Conservation (phyloP, 2,888 invertebrate genomes). For the Mellilla xanthometata region DNA sequence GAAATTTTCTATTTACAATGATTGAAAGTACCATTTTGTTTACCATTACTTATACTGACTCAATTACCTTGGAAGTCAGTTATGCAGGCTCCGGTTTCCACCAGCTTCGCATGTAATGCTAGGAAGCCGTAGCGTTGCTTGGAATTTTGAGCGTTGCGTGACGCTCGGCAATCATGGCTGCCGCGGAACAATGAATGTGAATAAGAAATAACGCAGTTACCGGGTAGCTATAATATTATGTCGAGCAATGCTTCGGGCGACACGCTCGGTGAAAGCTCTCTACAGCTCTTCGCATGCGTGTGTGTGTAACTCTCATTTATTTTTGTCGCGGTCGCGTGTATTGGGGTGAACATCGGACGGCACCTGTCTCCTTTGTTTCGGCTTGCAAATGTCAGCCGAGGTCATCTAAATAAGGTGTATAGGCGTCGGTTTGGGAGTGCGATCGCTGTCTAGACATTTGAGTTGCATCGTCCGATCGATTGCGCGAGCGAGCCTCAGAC, state of each 20-base stretch:
- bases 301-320: slow-evolving; percentile 67
- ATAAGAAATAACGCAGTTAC: slow-evolving; percentile 35
- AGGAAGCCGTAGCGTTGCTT: slow-evolving; percentile 21
- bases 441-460: slow-evolving; percentile 77
- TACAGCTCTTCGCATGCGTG: slow-evolving; percentile 45
- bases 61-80: background rate
- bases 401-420: slow-evolving; percentile 79
- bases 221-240: slow-evolving; percentile 31
- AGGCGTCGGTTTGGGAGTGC: slow-evolving; percentile 70
- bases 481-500: slow-evolving; percentile 76
- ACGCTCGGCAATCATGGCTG: slow-evolving; percentile 41
- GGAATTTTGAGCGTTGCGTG: slow-evolving; percentile 59
- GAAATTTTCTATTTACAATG: too few species aligned
- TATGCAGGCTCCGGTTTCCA: slow-evolving; percentile 15
- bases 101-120: slow-evolving; percentile 24
- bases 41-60: too few species aligned
- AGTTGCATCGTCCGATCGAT: slow-evolving; percentile 80
- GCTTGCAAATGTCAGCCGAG: slow-evolving; percentile 77
- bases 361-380: slow-evolving; percentile 81
- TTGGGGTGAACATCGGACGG: slow-evolving; percentile 56
- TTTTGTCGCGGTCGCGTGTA: slow-evolving; percentile 60
- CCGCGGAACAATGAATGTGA: slow-evolving; percentile 47
- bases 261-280: slow-evolving; percentile 70
- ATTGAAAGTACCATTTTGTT: too few species aligned
- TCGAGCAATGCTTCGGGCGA: slow-evolving; percentile 39